These are phyloP conservation scores for Strix aluco DNA, from an alignment of 2,113 vertebrate species.

Conservation along the genomic window DNA sequence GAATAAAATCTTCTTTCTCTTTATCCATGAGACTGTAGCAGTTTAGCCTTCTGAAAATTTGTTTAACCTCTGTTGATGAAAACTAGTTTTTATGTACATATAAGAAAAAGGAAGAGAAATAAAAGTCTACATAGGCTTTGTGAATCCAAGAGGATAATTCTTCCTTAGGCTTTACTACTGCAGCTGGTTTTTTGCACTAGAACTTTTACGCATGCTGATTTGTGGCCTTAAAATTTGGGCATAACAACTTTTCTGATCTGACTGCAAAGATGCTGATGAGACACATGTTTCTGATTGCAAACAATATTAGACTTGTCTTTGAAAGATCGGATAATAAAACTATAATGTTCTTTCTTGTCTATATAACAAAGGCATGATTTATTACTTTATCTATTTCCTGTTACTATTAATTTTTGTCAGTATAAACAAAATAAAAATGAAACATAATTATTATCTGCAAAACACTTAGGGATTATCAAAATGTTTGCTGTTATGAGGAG, in stretches of 20 bases:
- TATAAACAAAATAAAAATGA: slow-evolving; percentile 41
- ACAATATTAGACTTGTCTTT: background rate
- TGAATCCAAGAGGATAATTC: background rate
- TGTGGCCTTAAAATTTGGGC: background rate
- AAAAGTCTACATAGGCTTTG: background rate
- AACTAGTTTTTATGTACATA: background rate
- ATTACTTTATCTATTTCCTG: slow-evolving; percentile 17
- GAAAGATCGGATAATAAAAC: slow-evolving; percentile 20
- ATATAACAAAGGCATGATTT: background rate
- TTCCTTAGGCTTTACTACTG: background rate
- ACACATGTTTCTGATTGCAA: background rate
- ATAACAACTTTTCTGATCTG: background rate
- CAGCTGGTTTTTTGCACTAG: background rate
- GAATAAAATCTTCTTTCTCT: background rate
- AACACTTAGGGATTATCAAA: background rate
- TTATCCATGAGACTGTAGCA: background rate
- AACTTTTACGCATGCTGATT: background rate
- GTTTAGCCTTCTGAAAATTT: background rate
- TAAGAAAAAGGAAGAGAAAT: background rate
- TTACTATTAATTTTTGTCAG: background rate
- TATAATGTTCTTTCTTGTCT: background rate
- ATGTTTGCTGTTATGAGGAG: background rate
- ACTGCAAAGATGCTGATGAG: slow-evolving; percentile 2
- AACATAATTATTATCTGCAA: background rate
- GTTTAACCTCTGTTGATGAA: background rate